Base-by-base conservation (phyloP, 1,140 invertebrate genomes). In the Leptinotarsa texana region DNA sequence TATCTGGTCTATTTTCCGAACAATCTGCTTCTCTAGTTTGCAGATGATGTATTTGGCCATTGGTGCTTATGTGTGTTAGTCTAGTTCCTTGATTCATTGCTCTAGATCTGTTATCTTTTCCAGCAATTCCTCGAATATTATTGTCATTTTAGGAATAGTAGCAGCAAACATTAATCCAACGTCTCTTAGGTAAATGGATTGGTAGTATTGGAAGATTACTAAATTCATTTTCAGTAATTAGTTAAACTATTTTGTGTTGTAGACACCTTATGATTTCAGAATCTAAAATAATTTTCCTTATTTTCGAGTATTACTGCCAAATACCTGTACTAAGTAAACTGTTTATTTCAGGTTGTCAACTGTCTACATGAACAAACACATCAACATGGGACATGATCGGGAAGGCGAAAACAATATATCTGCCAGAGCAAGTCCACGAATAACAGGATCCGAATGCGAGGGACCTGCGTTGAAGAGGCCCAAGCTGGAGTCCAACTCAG, bases 401-500 rank as follows among this genome's bases (percentile, higher is more conserved):
- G 79, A 80, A 42, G 73, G 62, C 21, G 78, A 81, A 17, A 76
- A 22, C 68, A 57, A 15, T 18, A 72, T 75, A 61, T 70, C 63
- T 57, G 57, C 67, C 18, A 79, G 76, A 68, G 75, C 67, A 42
- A 80, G 77, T 73, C 77, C 76, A 51, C 77, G 79, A 76, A 79
- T 78, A 47, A 47, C 27, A 8, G 61, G 33, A 42, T 73, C 75
- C 17, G 75, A 77, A 42, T 71, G 78, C 17, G 83, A 88, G 3
- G 87, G 85, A 5, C 83, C 85, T 17, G 79, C 84, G 27, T 78
- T 84, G 13, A 85, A 84, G 78, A 84, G 85, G 42, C 79, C 83
- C 6, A 85, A 85, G 66, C 80, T 86, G 18, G 87, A 88, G 8
- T 79, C 84, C 6, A 85, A 83, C 18, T 83, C 85, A 3, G 86